phyloP scores from a whole-genome alignment of 1,140 invertebrate species.

The Hyles euphorbiae region DNA sequence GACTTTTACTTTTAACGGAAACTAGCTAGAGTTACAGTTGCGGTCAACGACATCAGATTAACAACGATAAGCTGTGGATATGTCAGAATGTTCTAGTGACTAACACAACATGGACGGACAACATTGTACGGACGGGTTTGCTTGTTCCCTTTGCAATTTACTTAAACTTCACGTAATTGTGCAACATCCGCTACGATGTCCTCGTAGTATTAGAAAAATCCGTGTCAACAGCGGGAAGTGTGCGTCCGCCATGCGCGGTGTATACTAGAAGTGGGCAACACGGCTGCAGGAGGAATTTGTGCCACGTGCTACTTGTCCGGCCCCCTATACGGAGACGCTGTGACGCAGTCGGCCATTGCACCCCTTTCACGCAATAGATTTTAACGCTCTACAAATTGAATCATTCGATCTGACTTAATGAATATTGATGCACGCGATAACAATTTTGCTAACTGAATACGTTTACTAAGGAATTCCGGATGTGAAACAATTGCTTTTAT shows the following conservation, averaged over 20 bases:
- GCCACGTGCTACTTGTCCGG: constrained; percentile 57
- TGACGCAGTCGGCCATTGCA: constrained; percentile 64
- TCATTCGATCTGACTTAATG: constrained; percentile 45
- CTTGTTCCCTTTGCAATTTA: no score
- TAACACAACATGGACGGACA: no score
- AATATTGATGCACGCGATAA: constrained; percentile 37
- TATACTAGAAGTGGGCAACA: constrained; percentile 49
- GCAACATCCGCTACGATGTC: no score
- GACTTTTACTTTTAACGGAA: not conserved
- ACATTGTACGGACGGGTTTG: no score
- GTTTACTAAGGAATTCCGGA: constrained; percentile 22
- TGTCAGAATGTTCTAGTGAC: no score
- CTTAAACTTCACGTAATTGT: no score
- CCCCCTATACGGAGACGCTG: constrained; percentile 13
- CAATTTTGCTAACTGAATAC: constrained; percentile 1
- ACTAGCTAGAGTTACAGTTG: no score
- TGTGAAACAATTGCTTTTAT: constrained; percentile 4
- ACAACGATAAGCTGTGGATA: no score
- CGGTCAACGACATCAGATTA: no score
- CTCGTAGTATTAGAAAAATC: no score
- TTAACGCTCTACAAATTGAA: constrained; percentile 68
- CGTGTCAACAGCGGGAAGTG: constrained; percentile 42
- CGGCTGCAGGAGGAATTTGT: constrained; percentile 60
- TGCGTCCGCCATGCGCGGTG: constrained; percentile 46
- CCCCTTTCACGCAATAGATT: constrained; percentile 64